phyloP scores from a whole-genome alignment of 2,888 invertebrate species.

The Ophion slaviceki region DNA sequence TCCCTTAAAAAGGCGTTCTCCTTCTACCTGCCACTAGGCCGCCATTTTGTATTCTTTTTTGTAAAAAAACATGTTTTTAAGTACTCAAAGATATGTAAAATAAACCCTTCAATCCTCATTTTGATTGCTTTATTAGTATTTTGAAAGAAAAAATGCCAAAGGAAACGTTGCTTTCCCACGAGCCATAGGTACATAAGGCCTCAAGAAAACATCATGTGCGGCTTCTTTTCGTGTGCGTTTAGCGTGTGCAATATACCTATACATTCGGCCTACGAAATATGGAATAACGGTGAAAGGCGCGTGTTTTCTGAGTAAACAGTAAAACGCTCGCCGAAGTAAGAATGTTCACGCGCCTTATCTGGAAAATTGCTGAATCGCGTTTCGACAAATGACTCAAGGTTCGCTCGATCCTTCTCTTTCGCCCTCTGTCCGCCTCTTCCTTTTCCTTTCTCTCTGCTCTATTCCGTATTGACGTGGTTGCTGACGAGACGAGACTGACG shows the following conservation, averaged over 20 bases:
- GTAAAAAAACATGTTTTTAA: no score
- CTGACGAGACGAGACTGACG: slow-evolving; percentile 26
- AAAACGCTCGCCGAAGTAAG: slow-evolving; percentile 20
- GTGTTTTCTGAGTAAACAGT: slow-evolving; percentile 49
- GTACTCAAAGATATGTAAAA: no score
- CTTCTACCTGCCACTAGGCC: no score
- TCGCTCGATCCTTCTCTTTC: background rate
- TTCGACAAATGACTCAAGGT: slow-evolving; percentile 40
- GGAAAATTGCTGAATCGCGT: slow-evolving; percentile 63
- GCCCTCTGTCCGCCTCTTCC: background rate
- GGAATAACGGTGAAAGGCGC: slow-evolving; percentile 30
- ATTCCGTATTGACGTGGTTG: slow-evolving; percentile 21
- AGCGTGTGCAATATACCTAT: no score
- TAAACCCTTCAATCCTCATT: no score
- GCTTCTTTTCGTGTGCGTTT: background rate
- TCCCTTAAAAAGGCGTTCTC: no score
- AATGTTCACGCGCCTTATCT: slow-evolving; percentile 29
- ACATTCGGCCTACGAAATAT: background rate
- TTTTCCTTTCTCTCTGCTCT: background rate
- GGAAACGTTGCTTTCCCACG: no score
- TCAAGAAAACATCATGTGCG: no score
- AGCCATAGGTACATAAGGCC: no score
- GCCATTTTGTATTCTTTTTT: no score
- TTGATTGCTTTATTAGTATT: no score
- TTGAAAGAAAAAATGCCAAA: no score